Conservation (phyloP, 1,140 invertebrate species). For the Pseudoatta argentina region DNA sequence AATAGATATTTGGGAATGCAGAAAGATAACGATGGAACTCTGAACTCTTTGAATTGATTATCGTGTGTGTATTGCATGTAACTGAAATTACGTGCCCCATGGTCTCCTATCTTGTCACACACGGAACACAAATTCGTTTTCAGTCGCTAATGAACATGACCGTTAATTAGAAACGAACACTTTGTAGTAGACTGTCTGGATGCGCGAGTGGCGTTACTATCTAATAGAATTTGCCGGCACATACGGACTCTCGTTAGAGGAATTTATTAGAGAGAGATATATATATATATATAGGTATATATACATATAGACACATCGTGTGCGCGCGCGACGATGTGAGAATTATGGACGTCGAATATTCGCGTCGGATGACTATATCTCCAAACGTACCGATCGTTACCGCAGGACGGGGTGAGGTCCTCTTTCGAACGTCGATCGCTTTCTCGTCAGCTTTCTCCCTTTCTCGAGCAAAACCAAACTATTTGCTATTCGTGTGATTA, state of each 20-base stretch:
- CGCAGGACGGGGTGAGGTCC: not conserved
- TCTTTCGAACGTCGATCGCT: conserved; percentile 5
- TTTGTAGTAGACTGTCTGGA: conserved; percentile 55
- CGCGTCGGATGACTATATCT: not conserved
- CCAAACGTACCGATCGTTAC: not conserved
- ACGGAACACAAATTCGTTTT: conserved; percentile 64
- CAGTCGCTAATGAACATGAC: conserved; percentile 60
- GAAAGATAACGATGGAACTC: not conserved
- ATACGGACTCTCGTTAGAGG: conserved; percentile 63
- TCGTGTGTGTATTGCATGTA: conserved; percentile 1
- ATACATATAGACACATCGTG: no score
- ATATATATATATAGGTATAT: no score
- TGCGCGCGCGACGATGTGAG: not conserved
- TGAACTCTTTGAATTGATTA: conserved; percentile 20
- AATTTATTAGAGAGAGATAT: conserved; percentile 58
- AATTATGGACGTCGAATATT: conserved; percentile 44
- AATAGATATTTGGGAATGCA: not conserved
- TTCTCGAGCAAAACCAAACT: not conserved
- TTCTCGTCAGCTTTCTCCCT: not conserved
- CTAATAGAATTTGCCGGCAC: conserved; percentile 61
- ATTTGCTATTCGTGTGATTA: conserved; percentile 20
- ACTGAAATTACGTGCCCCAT: conserved; percentile 28
- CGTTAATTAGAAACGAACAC: conserved; percentile 69
- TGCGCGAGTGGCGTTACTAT: conserved; percentile 52
- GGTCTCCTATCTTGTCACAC: conserved; percentile 37